Conservation (phyloP, 2,113 vertebrate species). For the Miniopterus natalensis region DNA sequence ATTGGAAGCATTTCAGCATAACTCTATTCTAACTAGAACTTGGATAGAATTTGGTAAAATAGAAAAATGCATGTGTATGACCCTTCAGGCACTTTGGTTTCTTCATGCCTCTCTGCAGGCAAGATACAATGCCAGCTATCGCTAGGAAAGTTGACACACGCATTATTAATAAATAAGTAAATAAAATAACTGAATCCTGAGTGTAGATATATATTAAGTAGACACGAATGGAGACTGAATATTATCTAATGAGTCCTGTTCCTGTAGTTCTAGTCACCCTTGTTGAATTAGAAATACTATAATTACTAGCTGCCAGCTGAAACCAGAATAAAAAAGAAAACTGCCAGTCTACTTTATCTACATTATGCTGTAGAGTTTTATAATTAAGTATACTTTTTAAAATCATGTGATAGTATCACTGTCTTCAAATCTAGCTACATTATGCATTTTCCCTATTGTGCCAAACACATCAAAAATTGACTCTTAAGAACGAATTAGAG, state of each 20-base stretch:
- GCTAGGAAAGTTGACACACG: not conserved
- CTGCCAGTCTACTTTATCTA: not conserved
- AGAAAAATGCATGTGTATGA: not conserved
- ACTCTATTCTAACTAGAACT: not conserved
- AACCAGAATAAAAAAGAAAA: not conserved
- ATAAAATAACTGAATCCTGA: not conserved
- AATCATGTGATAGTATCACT: not conserved
- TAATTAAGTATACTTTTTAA: conserved; percentile 24
- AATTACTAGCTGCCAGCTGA: not conserved
- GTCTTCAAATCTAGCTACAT: not conserved
- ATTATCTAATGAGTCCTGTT: not conserved
- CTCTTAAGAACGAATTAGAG: conserved; percentile 63
- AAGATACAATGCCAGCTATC: not conserved
- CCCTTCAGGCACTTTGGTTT: not conserved
- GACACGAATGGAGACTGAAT: not conserved
- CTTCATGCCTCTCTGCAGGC: not conserved
- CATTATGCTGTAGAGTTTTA: not conserved
- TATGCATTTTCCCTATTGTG: not conserved
- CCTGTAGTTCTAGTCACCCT: not conserved
- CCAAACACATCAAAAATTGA: conserved; percentile 53
- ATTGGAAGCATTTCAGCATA: not conserved
- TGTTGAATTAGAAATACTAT: not conserved
- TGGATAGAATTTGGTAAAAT: conserved; percentile 15
- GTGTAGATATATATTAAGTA: not conserved
- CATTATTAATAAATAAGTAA: not conserved